Conservation (phyloP, 2,888 invertebrate genomes). For the Andrena trimmerana region DNA sequence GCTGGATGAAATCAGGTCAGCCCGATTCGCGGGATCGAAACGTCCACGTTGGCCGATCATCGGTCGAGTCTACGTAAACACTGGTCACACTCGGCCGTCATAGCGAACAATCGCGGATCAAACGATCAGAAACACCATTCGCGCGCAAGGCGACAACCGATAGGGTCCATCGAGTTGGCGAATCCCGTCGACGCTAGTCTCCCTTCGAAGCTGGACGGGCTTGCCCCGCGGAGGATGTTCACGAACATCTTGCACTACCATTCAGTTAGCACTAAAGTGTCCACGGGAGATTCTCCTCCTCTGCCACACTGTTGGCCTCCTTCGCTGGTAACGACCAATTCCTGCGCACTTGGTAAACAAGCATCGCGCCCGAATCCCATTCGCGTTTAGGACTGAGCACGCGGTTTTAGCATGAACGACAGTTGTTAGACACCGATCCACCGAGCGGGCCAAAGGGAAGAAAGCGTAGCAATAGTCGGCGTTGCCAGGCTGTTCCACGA, state of each 20-base stretch:
- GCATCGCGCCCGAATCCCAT: constrained; percentile 2
- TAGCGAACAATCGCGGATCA: constrained; percentile 9
- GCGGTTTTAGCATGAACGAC: background rate
- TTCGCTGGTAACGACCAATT: background rate
- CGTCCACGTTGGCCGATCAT: constrained; percentile 43
- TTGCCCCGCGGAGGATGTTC: background rate
- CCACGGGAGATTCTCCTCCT: background rate
- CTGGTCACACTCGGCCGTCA: constrained; percentile 25
- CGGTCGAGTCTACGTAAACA: constrained; percentile 51
- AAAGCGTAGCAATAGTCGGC: background rate
- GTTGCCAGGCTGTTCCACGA: constrained; percentile 46
- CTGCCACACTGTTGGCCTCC: background rate
- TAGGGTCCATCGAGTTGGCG: background rate
- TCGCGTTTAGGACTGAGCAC: background rate
- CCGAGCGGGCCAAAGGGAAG: constrained; percentile 1
- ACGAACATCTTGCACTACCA: background rate
- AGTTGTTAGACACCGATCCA: background rate
- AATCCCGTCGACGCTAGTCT: background rate
- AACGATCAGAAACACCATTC: constrained; percentile 26
- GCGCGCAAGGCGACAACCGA: background rate
- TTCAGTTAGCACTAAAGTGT: background rate
- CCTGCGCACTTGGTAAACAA: constrained; percentile 19
- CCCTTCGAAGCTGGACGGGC: background rate
- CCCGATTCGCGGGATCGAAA: constrained; percentile 52
- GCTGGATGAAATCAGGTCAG: constrained; percentile 66